phyloP scores from a whole-genome alignment of 2,797 vertebrate genomes.

The Austrolebias charrua region DNA sequence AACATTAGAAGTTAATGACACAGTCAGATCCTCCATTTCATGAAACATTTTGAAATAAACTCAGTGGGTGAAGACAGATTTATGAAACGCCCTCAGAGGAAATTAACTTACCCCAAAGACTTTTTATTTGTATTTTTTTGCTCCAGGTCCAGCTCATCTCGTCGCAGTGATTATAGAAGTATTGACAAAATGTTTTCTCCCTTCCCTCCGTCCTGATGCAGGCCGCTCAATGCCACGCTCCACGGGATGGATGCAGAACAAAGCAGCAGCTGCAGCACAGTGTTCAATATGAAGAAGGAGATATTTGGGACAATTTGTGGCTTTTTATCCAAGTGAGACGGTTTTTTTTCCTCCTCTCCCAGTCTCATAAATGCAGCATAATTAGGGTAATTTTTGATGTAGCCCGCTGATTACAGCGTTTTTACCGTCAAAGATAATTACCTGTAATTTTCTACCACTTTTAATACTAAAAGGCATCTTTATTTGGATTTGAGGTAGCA shows the following conservation, averaged over 20 bases:
- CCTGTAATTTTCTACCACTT: conserved; percentile 99
- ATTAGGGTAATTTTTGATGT: conserved; percentile 99
- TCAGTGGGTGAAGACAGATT: conserved; percentile 50
- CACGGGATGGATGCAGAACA: conserved; percentile 99
- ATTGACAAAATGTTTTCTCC: conserved; percentile 98
- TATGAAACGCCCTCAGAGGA: conserved; percentile 67
- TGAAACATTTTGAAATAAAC: conserved; percentile 56
- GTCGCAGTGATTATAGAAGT: conserved; percentile 97
- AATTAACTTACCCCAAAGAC: conserved; percentile 88
- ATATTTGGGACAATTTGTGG: conserved; percentile 99
- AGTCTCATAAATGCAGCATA: conserved; percentile 99
- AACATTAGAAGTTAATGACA: conserved; percentile 48
- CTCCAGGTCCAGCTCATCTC: conserved; percentile 94
- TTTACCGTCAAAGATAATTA: conserved; percentile 99
- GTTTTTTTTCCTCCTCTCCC: conserved; percentile 84
- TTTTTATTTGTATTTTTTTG: conserved; percentile 53
- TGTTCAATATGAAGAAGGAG: conserved; percentile 99
- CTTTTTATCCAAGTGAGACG: conserved; percentile 99
- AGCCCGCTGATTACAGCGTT: conserved; percentile 99
- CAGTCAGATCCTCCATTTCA: conserved; percentile 53
- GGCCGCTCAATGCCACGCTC: conserved; percentile 97
- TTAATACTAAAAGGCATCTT: conserved; percentile 99
- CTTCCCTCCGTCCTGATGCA: conserved; percentile 93
- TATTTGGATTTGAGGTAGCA: conserved; percentile 99
- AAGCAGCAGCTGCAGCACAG: conserved; percentile 99